These are phyloP conservation scores for Macroteleia sp. DNA, from an alignment of 2,888 invertebrate species.

Conservation along the genomic window DNA sequence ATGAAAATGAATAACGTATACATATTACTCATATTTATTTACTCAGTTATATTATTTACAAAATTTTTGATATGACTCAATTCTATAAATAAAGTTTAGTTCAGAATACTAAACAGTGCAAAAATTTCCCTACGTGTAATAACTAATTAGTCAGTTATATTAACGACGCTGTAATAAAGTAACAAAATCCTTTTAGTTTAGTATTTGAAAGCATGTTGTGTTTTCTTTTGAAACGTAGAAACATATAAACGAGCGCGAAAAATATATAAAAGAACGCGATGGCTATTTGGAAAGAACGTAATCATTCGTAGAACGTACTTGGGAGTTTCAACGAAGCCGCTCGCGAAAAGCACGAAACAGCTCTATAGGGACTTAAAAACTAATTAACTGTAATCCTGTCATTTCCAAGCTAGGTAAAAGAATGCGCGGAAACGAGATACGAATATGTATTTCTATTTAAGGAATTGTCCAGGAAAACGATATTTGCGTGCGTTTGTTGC, in stretches of 20 bases:
- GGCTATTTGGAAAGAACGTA: slow-evolving; percentile 32
- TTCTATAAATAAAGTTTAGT: too few relatives aligned
- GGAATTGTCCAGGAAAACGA: slow-evolving; percentile 31
- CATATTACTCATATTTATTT: too few relatives aligned
- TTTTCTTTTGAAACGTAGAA: background rate
- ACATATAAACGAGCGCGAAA: slow-evolving; percentile 10
- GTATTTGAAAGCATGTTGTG: slow-evolving; percentile 8
- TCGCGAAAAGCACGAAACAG: slow-evolving; percentile 59
- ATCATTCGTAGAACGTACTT: slow-evolving; percentile 48
- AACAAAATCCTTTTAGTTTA: too few relatives aligned
- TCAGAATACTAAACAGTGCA: too few relatives aligned
- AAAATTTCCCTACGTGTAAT: too few relatives aligned
- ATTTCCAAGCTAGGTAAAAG: slow-evolving; percentile 47
- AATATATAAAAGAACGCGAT: slow-evolving; percentile 31
- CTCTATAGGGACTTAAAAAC: slow-evolving; percentile 61
- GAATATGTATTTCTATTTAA: slow-evolving; percentile 59
- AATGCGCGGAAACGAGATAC: slow-evolving; percentile 54
- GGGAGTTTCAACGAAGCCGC: slow-evolving; percentile 47
- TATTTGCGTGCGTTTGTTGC: slow-evolving; percentile 25
- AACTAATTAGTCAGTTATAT: too few relatives aligned
- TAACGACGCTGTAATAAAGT: too few relatives aligned
- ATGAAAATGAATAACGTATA: too few relatives aligned
- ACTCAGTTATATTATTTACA: too few relatives aligned
- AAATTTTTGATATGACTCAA: too few relatives aligned
- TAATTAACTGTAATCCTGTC: slow-evolving; percentile 60